Evolutionary conservation across 1,140 invertebrate genomes (phyloP).

Genomic region (Akabosia matsudoensis): DNA sequence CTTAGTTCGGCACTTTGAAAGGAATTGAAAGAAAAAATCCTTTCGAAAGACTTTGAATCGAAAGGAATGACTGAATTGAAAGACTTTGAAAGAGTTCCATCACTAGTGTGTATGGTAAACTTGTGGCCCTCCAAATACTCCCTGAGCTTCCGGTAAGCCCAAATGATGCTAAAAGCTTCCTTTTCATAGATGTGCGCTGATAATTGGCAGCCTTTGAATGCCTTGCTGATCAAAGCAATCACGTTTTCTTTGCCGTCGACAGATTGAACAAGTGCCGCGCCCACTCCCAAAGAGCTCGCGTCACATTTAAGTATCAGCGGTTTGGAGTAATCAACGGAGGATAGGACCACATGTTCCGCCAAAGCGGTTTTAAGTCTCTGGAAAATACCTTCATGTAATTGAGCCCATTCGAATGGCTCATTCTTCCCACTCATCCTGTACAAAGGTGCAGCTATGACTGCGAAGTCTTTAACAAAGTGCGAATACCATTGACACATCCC

Average conservation of each 20-base stretch:
- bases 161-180: constrained; percentile 33
- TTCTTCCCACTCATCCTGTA: constrained; percentile 48
- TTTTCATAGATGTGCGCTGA: constrained; percentile 22
- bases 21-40: too few species aligned
- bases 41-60: too few species aligned
- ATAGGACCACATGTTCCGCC: constrained; percentile 32
- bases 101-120: constrained; percentile 32
- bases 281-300: constrained; percentile 47
- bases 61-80: constrained; percentile 21
- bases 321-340: constrained; percentile 46
- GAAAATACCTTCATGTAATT: constrained; percentile 41
- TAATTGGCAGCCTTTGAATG: constrained; percentile 27
- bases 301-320: constrained; percentile 49
- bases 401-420: constrained; percentile 25
- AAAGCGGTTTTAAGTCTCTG: constrained; percentile 38
- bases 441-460: constrained; percentile 43
- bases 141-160: constrained; percentile 31
- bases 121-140: constrained; percentile 30
- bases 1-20: too few species aligned
- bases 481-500: constrained; percentile 53
- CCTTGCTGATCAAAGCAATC: constrained; percentile 31
- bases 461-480: constrained; percentile 49
- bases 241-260: constrained; percentile 28
- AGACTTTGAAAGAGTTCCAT: too few species aligned
- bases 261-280: constrained; percentile 48